These are phyloP conservation scores for Thamnaconus septentrionalis DNA, from an alignment of 2,113 vertebrate genomes.

Conservation along the genomic window DNA sequence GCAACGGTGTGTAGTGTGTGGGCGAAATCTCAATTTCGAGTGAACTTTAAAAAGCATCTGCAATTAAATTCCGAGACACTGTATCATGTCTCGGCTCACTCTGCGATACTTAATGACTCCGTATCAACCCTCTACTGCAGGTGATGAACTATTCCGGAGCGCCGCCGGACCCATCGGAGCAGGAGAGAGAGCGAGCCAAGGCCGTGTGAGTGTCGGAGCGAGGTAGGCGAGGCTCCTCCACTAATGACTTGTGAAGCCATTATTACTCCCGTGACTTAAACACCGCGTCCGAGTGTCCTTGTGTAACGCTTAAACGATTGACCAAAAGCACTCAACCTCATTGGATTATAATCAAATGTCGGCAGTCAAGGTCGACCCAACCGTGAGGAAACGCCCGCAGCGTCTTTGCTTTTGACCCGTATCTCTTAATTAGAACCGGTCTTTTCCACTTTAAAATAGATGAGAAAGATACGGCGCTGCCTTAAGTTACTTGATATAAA, in stretches of 20 bases:
- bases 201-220: constrained; percentile 5
- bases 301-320: constrained; percentile 32
- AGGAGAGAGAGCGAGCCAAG: constrained; percentile 9
- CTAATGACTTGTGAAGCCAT: constrained; percentile 47
- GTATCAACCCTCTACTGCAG: too few species aligned
- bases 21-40: background rate
- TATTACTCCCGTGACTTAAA: constrained; percentile 26
- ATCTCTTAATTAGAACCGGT: background rate
- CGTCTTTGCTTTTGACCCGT: background rate
- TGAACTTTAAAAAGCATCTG: too few species aligned
- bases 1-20: background rate
- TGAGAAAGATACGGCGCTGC: too few species aligned
- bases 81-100: too few species aligned
- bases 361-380: constrained; percentile 33
- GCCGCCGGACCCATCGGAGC: background rate
- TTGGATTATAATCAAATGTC: constrained; percentile 33
- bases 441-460: too few species aligned
- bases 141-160: background rate
- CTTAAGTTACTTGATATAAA: too few species aligned
- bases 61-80: too few species aligned
- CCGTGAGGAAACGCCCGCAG: background rate
- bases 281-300: background rate
- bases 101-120: too few species aligned
- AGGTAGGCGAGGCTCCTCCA: constrained; percentile 8
- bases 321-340: constrained; percentile 35